Percentiles rank a stretch among this genome's conserved stretches.
These are phyloP conservation scores for Zosterops lateralis DNA, from an alignment of 2,113 vertebrate species.

Conservation along the genomic window DNA sequence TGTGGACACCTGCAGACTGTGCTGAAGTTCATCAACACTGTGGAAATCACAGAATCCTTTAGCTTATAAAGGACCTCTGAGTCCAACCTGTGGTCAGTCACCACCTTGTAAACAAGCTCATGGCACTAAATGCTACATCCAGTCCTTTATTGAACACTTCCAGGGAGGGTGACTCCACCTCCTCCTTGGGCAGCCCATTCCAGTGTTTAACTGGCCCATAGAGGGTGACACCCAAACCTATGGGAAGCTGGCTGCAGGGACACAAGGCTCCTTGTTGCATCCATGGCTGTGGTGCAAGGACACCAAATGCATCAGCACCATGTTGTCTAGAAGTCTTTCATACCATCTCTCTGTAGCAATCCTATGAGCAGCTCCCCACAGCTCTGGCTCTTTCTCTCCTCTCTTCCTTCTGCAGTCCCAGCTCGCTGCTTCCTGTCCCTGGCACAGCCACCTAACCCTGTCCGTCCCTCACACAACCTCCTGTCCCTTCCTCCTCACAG, in stretches of 20 bases:
- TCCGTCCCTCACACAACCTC: too few relatives aligned
- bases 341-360: too few relatives aligned
- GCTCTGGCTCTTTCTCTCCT: too few relatives aligned
- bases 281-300: fast-evolving
- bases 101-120: background rate
- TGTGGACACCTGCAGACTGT: background rate
- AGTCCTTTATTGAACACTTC: background rate
- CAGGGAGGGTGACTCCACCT: too few relatives aligned
- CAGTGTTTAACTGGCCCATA: fast-evolving
- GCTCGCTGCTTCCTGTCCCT: too few relatives aligned
- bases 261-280: fast-evolving
- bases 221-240: background rate
- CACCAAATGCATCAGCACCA: fast-evolving
- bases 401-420: too few relatives aligned
- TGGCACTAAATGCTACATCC: background rate
- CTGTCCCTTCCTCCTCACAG: too few relatives aligned
- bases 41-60: background rate
- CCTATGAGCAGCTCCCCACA: too few relatives aligned
- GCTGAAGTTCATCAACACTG: fast-evolving
- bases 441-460: too few relatives aligned
- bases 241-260: background rate
- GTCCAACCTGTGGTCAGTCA: background rate
- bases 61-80: background rate
- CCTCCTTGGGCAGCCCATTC: background rate
- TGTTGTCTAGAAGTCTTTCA: too few relatives aligned